Evolutionary conservation across 1,140 invertebrate species (phyloP).

Genomic region (Cydia strobilella): DNA sequence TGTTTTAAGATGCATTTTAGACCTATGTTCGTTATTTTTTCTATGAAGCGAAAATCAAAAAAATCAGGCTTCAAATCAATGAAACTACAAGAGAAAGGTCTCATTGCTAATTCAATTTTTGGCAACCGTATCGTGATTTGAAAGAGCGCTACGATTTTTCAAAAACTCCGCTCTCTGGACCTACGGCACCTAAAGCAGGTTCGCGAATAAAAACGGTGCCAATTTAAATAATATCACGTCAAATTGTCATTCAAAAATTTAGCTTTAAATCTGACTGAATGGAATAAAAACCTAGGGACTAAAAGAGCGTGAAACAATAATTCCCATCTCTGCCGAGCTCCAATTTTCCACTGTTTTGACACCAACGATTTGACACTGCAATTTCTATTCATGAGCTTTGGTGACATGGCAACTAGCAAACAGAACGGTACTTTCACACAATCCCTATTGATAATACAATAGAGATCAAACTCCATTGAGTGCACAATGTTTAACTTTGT

Average conservation of each 20-base stretch:
- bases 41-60: no score
- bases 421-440: slow-evolving; percentile 27
- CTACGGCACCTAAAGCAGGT: no score
- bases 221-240: not conserved
- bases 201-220: no score
- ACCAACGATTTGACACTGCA: slow-evolving; percentile 45
- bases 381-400: slow-evolving; percentile 66
- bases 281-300: slow-evolving; percentile 2
- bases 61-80: no score
- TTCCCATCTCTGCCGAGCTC: slow-evolving; percentile 49
- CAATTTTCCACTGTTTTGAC: slow-evolving; percentile 62
- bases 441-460: not conserved
- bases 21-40: no score
- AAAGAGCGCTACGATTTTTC: no score
- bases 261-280: not conserved
- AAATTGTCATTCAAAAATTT: not conserved
- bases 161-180: no score
- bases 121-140: no score
- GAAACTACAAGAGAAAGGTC: no score
- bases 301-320: slow-evolving; percentile 49
- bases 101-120: no score
- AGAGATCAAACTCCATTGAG: not conserved
- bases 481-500: not conserved
- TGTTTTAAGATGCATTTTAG: no score
- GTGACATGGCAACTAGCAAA: slow-evolving; percentile 43